Evolutionary conservation across 2,888 invertebrate species (phyloP), one percentile per base, ranked within the genome.

Genomic region (Xestia sexstrigata): DNA sequence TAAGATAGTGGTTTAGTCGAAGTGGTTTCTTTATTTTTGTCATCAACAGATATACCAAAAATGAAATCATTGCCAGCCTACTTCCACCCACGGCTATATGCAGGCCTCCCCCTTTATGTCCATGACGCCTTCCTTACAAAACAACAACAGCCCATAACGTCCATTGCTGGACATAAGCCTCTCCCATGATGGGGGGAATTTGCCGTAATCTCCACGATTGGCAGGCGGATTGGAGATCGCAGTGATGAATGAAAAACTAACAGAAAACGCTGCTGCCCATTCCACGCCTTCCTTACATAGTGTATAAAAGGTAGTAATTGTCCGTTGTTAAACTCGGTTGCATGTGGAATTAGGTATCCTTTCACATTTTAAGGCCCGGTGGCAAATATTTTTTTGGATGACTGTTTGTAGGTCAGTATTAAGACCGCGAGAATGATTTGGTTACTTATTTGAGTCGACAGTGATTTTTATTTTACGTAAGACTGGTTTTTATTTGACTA

Each of bases 331-430:
- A 67, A 79, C 26, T 62, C 45, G 17, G 35, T 49, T 13, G 68
- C 55, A 45, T n/a, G 30, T 45, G n/a, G 55, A 55, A 52, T 77
- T 77, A 66, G 69, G 49, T 82, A 72, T 67, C 66, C 70, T 78
- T 86, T 86, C 55, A 70, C 63, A 87, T 82, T 78, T 74, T 76
- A 76, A 81, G 73, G 69, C 75, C 66, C 78, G 75, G 75, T 30
- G 4, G 23, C 42, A 71, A 62, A 65, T 70, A 66, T 58, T 47
- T 82, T 39, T 69, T 63, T 69, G 71, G 42, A 62, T 82, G 70
- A 63, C 45, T 52, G 62, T 74, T 68, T 87, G 75, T 75, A 73
- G 88, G 86, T 82, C 85, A 76, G 15, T 72, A 72, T 30, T 26
- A 39, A 65, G 76, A 72, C 62, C 73, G 68, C 78, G 85, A 73